Evolutionary conservation across 2,797 vertebrate genomes (phyloP).

Genomic region (Rhabdophis nuchalis): DNA sequence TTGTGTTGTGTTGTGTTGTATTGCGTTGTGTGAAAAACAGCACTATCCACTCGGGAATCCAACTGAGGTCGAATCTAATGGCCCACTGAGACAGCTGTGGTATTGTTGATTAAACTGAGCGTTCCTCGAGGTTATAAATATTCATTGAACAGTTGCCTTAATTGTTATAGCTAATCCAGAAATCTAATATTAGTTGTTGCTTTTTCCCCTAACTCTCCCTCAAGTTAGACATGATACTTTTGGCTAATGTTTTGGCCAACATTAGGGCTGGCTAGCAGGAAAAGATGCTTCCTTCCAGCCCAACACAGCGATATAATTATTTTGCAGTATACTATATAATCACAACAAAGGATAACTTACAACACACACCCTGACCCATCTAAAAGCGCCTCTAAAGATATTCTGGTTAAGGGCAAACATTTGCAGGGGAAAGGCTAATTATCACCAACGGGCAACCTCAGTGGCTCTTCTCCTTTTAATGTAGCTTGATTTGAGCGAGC

Average conservation of each 20-base stretch:
- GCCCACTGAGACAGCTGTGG: neutral
- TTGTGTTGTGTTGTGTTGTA: too few species aligned
- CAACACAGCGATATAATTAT: neutral
- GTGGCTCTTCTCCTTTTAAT: conserved; percentile 74
- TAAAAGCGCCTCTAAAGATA: conserved; percentile 45
- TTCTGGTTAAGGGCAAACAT: conserved; percentile 74
- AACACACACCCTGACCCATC: conserved; percentile 22
- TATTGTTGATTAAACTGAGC: neutral
- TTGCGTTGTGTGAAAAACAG: neutral
- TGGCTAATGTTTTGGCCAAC: neutral
- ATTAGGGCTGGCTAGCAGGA: neutral
- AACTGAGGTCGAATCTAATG: neutral
- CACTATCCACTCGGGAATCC: neutral
- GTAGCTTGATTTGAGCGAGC: conserved; percentile 68
- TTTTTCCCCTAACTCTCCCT: neutral
- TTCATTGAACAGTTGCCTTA: neutral
- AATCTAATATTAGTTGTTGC: neutral
- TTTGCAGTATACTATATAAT: neutral
- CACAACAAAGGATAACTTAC: neutral
- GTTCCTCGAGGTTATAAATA: neutral
- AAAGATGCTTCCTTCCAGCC: neutral
- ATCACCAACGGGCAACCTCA: conserved; percentile 78
- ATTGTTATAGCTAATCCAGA: neutral
- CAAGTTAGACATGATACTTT: neutral
- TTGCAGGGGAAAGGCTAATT: conserved; percentile 67